Evolutionary conservation across 2,888 invertebrate species (phyloP), one percentile per base, ranked within the genome.

Genomic region (Rhimphoctona megacephalus): DNA sequence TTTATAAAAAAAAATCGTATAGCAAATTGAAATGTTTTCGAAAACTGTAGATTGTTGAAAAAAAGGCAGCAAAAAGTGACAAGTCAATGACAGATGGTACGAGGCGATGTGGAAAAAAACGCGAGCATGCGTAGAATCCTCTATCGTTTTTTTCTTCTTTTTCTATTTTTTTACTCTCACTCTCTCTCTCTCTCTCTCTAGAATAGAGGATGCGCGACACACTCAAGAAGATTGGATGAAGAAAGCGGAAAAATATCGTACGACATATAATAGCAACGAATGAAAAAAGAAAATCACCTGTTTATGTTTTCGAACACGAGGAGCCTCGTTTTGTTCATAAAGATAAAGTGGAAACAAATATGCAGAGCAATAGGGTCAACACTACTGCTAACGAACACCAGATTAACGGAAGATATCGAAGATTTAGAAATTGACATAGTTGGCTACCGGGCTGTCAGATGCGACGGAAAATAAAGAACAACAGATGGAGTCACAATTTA

Each of bases 401-500:
- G 84, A 39, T 46, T 54, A 17, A 85, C 54, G 14, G 72, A 85
- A 25, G 86, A 85, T 2, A 86, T 86, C 17, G 77, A 76, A 2
- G 76, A 77, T 19, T 1, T 17, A 1, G 70, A 77, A 57, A 36
- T 82, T 14, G 36, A 61, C 1, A 77, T 85, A 72, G 4, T 25
- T 49, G 86, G 85, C 0, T 86, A 86, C 70, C 66, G 30, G 84
- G n/a, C n/a, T n/a, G n/a, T n/a, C n/a, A n/a, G n/a, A n/a, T 86
- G 85, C 11, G 73, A 85, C 52, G 36, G 78, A 8, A 73, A 77
- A 66, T 69, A 74, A n/a, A 67, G 84, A 25, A 70, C 61, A 14
- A 84, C 84, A 11, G 84, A 70, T 8, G 84, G 86, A 17, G 76
- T 84, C 25, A 74, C 76, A 66, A 83, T 86, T 25, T 86, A 86